Percentiles rank a stretch among this genome's conserved stretches.
These are phyloP conservation scores for Rhamphomyia laevipes DNA, from an alignment of 2,888 invertebrate genomes.

Conservation along the genomic window DNA sequence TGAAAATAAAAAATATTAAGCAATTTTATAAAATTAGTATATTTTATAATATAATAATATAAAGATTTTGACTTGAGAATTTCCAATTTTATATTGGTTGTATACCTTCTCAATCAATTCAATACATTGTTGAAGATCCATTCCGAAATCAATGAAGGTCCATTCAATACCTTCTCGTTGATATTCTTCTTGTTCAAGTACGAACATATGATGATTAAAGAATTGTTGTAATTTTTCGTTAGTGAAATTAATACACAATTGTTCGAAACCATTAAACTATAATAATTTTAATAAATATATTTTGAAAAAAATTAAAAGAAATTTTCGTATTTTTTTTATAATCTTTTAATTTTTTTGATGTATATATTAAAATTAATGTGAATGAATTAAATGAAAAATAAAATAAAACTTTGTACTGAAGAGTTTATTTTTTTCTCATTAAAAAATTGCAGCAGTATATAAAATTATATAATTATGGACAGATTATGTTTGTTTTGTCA, in stretches of 20 bases:
- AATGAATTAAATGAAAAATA: too few species aligned
- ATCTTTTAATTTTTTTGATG: too few species aligned
- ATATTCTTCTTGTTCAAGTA: slow-evolving; percentile 88
- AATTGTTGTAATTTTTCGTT: slow-evolving; percentile 90
- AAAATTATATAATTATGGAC: too few species aligned
- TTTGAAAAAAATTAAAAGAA: neutral
- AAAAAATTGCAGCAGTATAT: too few species aligned
- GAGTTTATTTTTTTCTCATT: too few species aligned
- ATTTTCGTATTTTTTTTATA: neutral
- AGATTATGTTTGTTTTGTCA: too few species aligned
- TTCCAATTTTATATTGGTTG: neutral
- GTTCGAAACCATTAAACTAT: slow-evolving; percentile 80
- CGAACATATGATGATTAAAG: slow-evolving; percentile 93
- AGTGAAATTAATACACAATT: slow-evolving; percentile 89
- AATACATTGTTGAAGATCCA: slow-evolving; percentile 75
- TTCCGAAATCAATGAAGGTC: slow-evolving; percentile 89
- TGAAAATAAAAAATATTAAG: too few species aligned
- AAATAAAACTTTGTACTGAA: too few species aligned
- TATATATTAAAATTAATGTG: too few species aligned
- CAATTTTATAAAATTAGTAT: too few species aligned
- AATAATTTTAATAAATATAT: slow-evolving; percentile 24
- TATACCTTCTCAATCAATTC: slow-evolving; percentile 62
- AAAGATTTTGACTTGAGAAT: too few species aligned
- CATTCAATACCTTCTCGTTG: slow-evolving; percentile 83
- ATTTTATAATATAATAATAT: too few species aligned